Evolutionary conservation across 2,888 invertebrate genomes (phyloP).

Genomic region (Melanargia galathea): DNA sequence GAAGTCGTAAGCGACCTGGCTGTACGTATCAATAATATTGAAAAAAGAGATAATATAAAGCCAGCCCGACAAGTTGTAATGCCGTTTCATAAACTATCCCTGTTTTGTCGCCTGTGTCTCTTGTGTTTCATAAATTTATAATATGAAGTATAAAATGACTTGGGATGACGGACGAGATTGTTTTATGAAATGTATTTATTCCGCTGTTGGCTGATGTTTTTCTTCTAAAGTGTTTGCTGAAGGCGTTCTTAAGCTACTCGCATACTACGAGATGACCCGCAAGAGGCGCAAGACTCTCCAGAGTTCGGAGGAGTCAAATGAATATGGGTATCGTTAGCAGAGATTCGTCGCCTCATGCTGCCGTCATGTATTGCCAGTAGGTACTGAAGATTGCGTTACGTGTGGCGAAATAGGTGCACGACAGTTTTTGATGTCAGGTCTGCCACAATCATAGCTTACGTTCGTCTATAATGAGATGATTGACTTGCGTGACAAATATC

Average conservation of each 20-base stretch:
- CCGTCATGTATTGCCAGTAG: neutral
- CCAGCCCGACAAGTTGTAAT: constrained; percentile 22
- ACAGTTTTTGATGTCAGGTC: no score
- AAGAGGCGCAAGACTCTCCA: neutral
- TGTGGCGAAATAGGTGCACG: neutral
- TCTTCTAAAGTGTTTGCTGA: constrained; percentile 9
- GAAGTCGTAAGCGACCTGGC: neutral
- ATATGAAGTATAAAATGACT: constrained; percentile 27
- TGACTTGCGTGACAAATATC: no score
- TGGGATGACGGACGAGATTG: constrained; percentile 22
- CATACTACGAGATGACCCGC: neutral
- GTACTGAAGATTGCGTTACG: neutral
- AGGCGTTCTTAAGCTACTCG: neutral
- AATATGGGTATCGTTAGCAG: neutral
- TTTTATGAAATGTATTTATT: constrained; percentile 26
- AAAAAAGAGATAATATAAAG: constrained; percentile 3
- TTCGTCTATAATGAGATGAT: no score
- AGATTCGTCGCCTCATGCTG: neutral
- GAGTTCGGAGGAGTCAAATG: neutral
- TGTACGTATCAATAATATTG: neutral
- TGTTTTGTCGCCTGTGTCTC: constrained; percentile 25
- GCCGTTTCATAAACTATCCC: constrained; percentile 22
- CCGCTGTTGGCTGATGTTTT: constrained; percentile 9
- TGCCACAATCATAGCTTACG: no score
- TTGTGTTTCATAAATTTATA: constrained; percentile 27